These are phyloP conservation scores for Lateolabrax maculatus DNA, from an alignment of 2,797 vertebrate species.

Conservation along the genomic window DNA sequence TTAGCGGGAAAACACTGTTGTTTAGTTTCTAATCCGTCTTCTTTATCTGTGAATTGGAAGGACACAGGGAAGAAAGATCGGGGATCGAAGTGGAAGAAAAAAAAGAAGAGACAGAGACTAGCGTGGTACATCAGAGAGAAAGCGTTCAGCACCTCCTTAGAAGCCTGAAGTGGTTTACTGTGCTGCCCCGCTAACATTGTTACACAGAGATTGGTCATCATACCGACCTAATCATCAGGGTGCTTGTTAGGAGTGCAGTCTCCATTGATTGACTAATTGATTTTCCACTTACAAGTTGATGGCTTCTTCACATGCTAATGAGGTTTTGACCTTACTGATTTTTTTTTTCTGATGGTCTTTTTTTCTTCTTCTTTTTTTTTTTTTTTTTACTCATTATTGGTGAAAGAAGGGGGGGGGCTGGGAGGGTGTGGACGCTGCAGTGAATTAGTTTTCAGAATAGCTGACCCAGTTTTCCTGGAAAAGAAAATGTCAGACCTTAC, in stretches of 20 bases:
- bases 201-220: slow-evolving; percentile 19
- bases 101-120: background rate
- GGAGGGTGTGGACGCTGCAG: background rate
- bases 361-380: too few species aligned
- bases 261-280: slow-evolving; percentile 54
- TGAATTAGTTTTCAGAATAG: slow-evolving; percentile 39
- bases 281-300: slow-evolving; percentile 50
- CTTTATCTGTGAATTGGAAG: slow-evolving; percentile 30
- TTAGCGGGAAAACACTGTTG: slow-evolving; percentile 14
- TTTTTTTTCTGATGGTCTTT: too few species aligned
- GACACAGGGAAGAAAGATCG: background rate
- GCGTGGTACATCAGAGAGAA: slow-evolving; percentile 17
- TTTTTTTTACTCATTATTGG: background rate
- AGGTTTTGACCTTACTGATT: slow-evolving; percentile 54
- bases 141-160: background rate
- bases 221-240: slow-evolving; percentile 28
- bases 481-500: slow-evolving; percentile 23
- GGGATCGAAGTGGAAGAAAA: slow-evolving; percentile 15
- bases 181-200: slow-evolving; percentile 29
- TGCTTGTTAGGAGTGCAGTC: slow-evolving; percentile 2
- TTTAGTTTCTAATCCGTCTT: slow-evolving; percentile 27
- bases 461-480: slow-evolving; percentile 38
- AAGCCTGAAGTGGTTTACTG: slow-evolving; percentile 33
- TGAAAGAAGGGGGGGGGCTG: background rate
- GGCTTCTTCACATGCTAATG: slow-evolving; percentile 55